A percentile compares a stretch with the other conserved stretches of the same genome.
phyloP scores from a whole-genome alignment of 2,113 vertebrate genomes.

The Tricholaema leucomelas region DNA sequence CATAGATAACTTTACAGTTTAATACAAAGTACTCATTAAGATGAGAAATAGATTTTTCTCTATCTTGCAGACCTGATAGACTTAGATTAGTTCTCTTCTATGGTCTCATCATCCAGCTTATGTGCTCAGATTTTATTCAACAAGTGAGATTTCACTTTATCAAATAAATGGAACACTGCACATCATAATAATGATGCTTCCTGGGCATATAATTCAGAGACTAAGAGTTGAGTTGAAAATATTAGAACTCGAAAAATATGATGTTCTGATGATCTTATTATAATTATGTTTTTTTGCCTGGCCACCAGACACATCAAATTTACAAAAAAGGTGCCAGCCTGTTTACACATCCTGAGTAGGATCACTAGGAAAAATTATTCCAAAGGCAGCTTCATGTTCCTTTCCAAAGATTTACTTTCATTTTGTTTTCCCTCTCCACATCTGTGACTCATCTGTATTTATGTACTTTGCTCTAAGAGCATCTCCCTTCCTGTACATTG shows the following conservation, averaged over 20 bases:
- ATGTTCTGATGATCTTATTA: not conserved
- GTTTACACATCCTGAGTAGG: not conserved
- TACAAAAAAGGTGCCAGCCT: not conserved
- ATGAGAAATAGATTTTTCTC: not conserved
- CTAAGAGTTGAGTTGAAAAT: not conserved
- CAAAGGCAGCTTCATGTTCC: not conserved
- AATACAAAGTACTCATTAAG: not conserved
- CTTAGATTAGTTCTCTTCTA: not conserved
- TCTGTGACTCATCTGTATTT: not conserved
- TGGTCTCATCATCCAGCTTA: not conserved
- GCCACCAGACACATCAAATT: not conserved
- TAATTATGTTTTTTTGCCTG: not conserved
- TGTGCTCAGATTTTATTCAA: not conserved
- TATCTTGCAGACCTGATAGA: not conserved
- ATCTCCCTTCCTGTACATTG: not conserved
- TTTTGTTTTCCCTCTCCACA: not conserved
- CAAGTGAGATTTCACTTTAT: not conserved
- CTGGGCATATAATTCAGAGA: not conserved
- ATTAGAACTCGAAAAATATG: not conserved
- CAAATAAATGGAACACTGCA: not conserved
- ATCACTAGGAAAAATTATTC: not conserved
- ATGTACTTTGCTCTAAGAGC: not conserved
- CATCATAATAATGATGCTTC: not conserved
- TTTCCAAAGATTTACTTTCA: not conserved
- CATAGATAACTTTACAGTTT: not conserved